A percentile compares a stretch with the other conserved stretches of the same genome.
Conservation (phyloP, 2,888 invertebrate species). For the Microctonus hyperodae region DNA sequence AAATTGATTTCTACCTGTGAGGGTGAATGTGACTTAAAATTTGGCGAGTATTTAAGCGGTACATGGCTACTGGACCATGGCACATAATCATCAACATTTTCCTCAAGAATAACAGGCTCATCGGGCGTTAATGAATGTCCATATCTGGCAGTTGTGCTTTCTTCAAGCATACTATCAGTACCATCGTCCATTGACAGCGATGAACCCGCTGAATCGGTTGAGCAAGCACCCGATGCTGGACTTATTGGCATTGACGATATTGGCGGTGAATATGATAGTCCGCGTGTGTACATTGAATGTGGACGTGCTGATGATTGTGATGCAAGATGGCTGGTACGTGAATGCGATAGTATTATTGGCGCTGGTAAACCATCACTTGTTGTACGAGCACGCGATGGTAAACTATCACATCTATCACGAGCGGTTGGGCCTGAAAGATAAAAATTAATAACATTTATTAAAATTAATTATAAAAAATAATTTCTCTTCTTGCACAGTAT, state of each 20-base stretch:
- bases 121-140: constrained; percentile 69
- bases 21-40: constrained; percentile 63
- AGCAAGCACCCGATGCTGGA: constrained; percentile 69
- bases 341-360: constrained; percentile 56
- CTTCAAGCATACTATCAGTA: constrained; percentile 63
- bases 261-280: constrained; percentile 65
- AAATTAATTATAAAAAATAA: background rate
- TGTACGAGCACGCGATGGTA: constrained; percentile 78
- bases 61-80: constrained; percentile 53
- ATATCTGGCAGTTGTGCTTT: constrained; percentile 59
- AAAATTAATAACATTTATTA: background rate
- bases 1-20: constrained; percentile 55
- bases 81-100: constrained; percentile 69
- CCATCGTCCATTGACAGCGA: constrained; percentile 73
- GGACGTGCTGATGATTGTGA: constrained; percentile 63
- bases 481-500: background rate
- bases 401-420: constrained; percentile 82
- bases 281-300: constrained; percentile 63
- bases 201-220: constrained; percentile 74
- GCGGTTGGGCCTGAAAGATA: constrained; percentile 59
- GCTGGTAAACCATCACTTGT: constrained; percentile 68
- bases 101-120: constrained; percentile 72
- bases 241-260: constrained; percentile 68
- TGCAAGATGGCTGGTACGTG: constrained; percentile 61
- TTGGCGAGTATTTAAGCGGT: constrained; percentile 60